Evolutionary conservation across 2,113 vertebrate species (phyloP).

Genomic region (Orcinus orca): DNA sequence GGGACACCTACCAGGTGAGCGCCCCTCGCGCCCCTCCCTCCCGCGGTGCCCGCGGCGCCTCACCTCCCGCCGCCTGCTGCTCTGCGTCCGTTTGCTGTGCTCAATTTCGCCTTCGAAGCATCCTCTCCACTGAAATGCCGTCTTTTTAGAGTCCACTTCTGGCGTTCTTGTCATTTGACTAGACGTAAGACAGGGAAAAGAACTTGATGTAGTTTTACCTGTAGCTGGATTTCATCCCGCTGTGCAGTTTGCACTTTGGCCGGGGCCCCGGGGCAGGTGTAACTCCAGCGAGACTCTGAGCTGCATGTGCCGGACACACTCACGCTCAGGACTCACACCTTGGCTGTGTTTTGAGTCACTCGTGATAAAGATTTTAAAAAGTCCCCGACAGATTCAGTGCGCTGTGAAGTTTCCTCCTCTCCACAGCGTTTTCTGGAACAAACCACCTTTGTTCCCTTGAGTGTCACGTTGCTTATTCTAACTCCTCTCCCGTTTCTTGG

Average conservation of each 20-base stretch:
- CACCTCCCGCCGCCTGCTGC: fast-evolving
- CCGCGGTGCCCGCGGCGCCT: too few species aligned
- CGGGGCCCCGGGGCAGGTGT: fast-evolving
- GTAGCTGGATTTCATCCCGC: background rate
- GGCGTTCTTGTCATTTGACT: background rate
- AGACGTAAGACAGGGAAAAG: background rate
- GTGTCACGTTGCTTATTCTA: background rate
- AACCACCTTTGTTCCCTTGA: background rate
- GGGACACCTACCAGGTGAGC: conserved; percentile 97
- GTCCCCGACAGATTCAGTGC: background rate
- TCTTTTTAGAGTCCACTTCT: background rate
- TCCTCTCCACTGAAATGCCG: fast-evolving
- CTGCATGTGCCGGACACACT: background rate
- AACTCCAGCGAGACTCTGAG: fast-evolving
- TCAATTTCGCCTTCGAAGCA: fast-evolving
- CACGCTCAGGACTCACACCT: background rate
- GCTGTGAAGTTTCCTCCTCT: background rate
- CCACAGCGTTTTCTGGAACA: conserved; percentile 34
- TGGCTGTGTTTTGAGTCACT: background rate
- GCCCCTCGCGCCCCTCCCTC: background rate
- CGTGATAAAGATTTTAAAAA: background rate
- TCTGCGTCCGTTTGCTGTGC: fast-evolving
- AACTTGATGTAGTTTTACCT: fast-evolving
- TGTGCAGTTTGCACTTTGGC: fast-evolving
- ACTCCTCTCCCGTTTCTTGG: background rate